Percentiles rank a stretch among this genome's conserved stretches.
Conservation (phyloP, 2,888 invertebrate species). For the Leptinotarsa tumamoca region DNA sequence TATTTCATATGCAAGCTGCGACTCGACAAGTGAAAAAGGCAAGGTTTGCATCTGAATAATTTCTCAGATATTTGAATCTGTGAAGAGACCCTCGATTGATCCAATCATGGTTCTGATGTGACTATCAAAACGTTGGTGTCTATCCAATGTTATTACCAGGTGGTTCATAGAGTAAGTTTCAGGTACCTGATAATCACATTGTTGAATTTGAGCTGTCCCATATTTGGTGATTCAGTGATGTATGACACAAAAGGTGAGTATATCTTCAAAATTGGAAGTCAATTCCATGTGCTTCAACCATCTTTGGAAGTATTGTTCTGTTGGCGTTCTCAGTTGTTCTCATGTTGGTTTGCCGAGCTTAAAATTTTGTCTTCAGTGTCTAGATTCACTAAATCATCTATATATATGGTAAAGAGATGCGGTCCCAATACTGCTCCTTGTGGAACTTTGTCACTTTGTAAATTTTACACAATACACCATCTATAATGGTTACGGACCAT, state of each 20-base stretch:
- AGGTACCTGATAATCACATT: background rate
- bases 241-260: slow-evolving; percentile 4
- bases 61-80: background rate
- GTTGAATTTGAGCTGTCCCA: background rate
- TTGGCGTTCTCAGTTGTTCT: background rate
- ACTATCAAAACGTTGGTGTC: too few relatives aligned
- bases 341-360: background rate
- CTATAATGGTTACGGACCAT: too few relatives aligned
- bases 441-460: too few relatives aligned
- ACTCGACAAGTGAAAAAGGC: background rate
- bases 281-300: background rate
- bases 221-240: background rate
- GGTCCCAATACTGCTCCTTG: too few relatives aligned
- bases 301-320: background rate
- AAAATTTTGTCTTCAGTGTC: background rate
- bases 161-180: background rate
- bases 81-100: background rate
- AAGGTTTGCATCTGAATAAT: background rate
- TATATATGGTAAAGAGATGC: too few relatives aligned
- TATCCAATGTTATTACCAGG: background rate
- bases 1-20: background rate
- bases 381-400: background rate
- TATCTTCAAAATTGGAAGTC: background rate
- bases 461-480: too few relatives aligned
- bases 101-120: background rate